Evolutionary conservation across 2,888 invertebrate species (phyloP), one percentile per base, ranked within the genome.

Genomic region (Drosophila pegasa): DNA sequence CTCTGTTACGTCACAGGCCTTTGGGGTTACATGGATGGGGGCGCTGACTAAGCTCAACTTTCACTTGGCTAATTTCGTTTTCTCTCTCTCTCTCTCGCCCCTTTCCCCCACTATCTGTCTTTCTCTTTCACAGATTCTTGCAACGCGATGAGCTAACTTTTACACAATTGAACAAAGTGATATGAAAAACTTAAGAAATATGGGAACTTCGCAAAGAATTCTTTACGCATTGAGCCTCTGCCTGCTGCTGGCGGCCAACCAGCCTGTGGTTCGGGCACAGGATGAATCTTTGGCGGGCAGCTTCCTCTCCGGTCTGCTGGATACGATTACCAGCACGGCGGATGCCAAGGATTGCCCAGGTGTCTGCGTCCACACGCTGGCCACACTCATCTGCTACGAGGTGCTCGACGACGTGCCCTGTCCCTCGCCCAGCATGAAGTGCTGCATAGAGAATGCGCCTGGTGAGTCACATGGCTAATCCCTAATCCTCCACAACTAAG

Each of bases 271-370:
- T 12, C 72, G 55, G 31, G 78, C 87, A 14, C 91, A 95, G 93
- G 96, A 96, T 91, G 97, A 96, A 83, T 96, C 96, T 52, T 93
- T 97, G 90, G 96, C 96, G 71, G 95, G 96, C 88, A 96, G 96
- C 89, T 96, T 97, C 92, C 93, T 97, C 60, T 96, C 96, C 92
- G 96, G 97, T 83, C 93, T 97, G 7, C 93, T 97, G 87, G 97
- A 97, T 88, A 95, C 97, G 29, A 94, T 97, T 89, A 97, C 97
- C 66, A 96, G 95, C 74, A 97, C 97, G 66, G 96, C 95, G 66
- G 96, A 96, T 91, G 94, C 95, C 64, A 96, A 96, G 92, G 95
- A 97, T 91, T 98, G 98, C 90, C 97, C 98, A 0, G 98, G 98
- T 0, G 95, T 96, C 62, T 98, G 98, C 92, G 96, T 97, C 70